A percentile compares a stretch with the other conserved stretches of the same genome.
phyloP scores from a whole-genome alignment of 2,113 vertebrate species.

The Sigmodon hispidus region DNA sequence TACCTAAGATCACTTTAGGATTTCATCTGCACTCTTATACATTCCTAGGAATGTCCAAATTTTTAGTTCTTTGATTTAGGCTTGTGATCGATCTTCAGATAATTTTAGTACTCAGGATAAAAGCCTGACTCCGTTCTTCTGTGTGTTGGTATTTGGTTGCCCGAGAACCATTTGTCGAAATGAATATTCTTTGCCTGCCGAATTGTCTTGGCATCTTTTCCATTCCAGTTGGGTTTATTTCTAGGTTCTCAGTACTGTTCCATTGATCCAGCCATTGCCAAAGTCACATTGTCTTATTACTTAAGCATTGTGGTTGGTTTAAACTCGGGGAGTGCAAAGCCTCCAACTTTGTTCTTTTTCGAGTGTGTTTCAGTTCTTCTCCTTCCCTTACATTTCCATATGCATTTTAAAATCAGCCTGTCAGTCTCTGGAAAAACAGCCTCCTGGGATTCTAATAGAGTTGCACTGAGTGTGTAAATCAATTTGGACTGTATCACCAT shows the following conservation, averaged over 20 bases:
- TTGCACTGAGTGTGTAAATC: background rate
- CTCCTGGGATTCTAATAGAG: conserved; percentile 12
- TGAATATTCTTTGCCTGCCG: background rate
- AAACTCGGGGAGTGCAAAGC: background rate
- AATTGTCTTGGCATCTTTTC: background rate
- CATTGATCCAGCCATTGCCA: conserved; percentile 18
- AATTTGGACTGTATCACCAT: background rate
- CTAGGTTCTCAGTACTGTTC: background rate
- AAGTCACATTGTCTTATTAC: background rate
- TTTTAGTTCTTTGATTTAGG: background rate
- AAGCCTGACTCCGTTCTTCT: background rate
- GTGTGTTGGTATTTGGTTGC: background rate
- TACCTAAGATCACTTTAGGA: background rate
- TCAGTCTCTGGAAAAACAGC: conserved; percentile 28
- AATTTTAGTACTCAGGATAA: background rate
- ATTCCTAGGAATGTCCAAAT: background rate
- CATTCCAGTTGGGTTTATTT: conserved; percentile 25
- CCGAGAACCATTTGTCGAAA: conserved; percentile 27
- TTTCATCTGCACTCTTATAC: background rate
- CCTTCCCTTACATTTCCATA: conserved; percentile 27
- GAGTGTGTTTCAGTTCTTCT: conserved; percentile 36
- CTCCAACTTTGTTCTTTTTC: conserved; percentile 54
- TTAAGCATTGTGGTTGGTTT: background rate
- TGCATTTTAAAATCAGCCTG: conserved; percentile 40
- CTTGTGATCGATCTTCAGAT: background rate